Base-by-base conservation (phyloP, 2,888 invertebrate species). In the Phyto melanocephala region DNA sequence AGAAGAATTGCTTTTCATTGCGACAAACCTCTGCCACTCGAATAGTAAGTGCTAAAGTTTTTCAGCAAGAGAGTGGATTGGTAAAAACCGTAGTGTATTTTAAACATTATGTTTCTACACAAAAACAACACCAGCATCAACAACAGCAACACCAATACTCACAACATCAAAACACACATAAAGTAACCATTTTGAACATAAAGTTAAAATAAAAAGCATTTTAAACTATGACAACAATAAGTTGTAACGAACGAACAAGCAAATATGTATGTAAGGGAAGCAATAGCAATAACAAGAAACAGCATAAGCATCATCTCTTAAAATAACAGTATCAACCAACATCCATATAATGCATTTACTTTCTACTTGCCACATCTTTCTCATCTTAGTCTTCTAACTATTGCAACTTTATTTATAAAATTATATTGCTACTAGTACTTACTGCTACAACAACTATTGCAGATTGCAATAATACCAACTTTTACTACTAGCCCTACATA, bases 1-100 rank as follows among this genome's bases (percentile, higher is more conserved):
- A 72, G 60, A 83, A 80, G 54, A 75, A 78, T 78, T 50, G 67
- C 67, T 60, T 75, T 78, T 78, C 54, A 72, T 65, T 79, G 65
- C 56, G 28, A 68, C 63, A 67, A 67, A 52, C 35, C 42, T 54
- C 20, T 45, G n/a, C 15, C 40, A 58, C 37, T 37, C 67, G 50
- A 40, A 52, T 17, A 47, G 24, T 56, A 45, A 42, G 15, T 13
- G 50, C 28, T 33, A 33, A 47, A 33, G 35, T 33, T 17, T 7
- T 33, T 13, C n/a, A 42, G 10, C 15, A 42, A n/a, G 20, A 20
- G 28, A 50, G 47, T 17, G 37, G n/a, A 47, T 47, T n/a, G 24
- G 5, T 56, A 8, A 37, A 52, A 71, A 70, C 52, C 56, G 56
- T 56, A 50, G 47, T 45, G 63, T 56, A 45, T 70, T 70, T 42